phyloP scores from a whole-genome alignment of 2,797 vertebrate genomes.

The Dendrocincla fuliginosa region DNA sequence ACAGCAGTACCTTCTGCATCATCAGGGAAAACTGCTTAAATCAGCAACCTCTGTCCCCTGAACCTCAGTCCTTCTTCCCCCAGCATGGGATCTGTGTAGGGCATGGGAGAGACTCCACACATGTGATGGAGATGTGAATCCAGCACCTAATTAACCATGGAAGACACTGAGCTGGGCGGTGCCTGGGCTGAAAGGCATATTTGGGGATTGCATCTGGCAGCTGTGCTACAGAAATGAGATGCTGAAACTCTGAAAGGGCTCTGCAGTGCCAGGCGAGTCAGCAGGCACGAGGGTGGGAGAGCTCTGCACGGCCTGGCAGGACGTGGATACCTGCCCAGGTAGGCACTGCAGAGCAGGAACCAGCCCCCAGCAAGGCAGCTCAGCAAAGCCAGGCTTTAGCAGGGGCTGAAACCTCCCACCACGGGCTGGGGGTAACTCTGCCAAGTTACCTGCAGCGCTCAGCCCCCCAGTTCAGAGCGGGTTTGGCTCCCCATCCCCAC shows the following conservation, averaged over 20 bases:
- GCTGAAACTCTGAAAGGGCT: not conserved
- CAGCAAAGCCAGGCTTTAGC: not conserved
- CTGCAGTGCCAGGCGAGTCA: not conserved
- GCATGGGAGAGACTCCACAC: not conserved
- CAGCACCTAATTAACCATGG: not conserved
- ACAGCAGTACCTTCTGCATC: not conserved
- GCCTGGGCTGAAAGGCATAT: not conserved
- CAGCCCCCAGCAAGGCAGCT: not conserved
- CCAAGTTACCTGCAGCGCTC: not conserved
- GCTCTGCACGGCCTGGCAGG: not conserved
- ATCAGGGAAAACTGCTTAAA: not conserved
- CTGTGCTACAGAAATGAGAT: not conserved
- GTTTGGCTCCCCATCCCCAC: not conserved
- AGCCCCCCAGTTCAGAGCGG: accelerated
- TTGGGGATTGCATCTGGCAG: not conserved
- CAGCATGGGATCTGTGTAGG: accelerated
- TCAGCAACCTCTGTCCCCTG: not conserved
- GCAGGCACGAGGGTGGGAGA: not conserved
- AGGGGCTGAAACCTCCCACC: not conserved
- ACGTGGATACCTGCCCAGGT: not conserved
- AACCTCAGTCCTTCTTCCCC: not conserved
- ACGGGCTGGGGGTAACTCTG: not conserved
- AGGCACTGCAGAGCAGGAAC: not conserved
- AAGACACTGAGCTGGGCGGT: not conserved
- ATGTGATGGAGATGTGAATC: not conserved